Evolutionary conservation across 1,140 invertebrate genomes (phyloP), one percentile per base, ranked within the genome.

Genomic region (Stegodyphus mimosarum): DNA sequence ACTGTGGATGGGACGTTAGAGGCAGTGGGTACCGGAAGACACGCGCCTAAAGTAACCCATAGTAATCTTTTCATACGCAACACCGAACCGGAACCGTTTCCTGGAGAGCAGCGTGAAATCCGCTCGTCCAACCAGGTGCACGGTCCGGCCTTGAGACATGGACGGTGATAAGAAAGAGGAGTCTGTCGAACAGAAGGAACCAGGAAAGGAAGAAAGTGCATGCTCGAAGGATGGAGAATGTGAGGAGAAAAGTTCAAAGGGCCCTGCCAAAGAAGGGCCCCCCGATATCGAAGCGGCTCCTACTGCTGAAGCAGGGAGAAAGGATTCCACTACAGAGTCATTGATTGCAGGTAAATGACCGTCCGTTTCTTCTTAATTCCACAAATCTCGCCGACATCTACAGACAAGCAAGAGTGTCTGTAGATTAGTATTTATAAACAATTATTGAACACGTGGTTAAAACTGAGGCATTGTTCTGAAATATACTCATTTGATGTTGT

Each of bases 1-100:
- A 7, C 60, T 18, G 11, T 74, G 72, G 48, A 52, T 13, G 74
- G 74, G 74, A 76, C 60, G 74, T 76, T 76, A 76, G 74, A 76
- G 50, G 74, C 74, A 76, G 53, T 50, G 72, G 72, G 18, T 48
- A 13, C 51, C 18, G 72, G 7, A 60, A 53, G 60, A 74, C 10
- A 52, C 51, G 51, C 51, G 49, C 48, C 71, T n/a, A n/a, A 73
- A 17, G 15, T 53, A 18, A 51, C 33, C 33, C 52, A 17, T 33
- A 7, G 51, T 17, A 51, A 51, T 51, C 33, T 15, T 60, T 10
- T 11, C 72, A 18, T 11, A 60, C 72, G 53, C n/a, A 74, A 33
- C 51, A 60, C 51, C 52, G 72, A 74, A 74, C 72, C 52, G 72
- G 72, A 74, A 74, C 72, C 48, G 52, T 60, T 60, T 75, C 13